Evolutionary conservation across 1,140 invertebrate genomes (phyloP).

Genomic region (Caenorhabditis remanei): DNA sequence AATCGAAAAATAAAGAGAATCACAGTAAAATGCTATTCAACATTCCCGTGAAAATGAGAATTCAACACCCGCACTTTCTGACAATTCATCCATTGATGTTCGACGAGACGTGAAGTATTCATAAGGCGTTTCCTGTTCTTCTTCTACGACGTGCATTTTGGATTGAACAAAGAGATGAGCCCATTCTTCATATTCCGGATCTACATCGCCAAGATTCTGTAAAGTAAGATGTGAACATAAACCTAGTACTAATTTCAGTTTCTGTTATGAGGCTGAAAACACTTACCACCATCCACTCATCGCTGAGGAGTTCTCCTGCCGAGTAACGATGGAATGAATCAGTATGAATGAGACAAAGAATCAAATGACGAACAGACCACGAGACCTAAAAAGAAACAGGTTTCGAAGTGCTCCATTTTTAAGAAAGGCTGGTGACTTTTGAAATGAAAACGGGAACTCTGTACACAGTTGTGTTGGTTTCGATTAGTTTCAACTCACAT

Average conservation of each 20-base stretch:
- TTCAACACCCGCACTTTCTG: constrained; percentile 54
- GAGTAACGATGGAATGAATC: constrained; percentile 60
- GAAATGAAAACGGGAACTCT: not conserved
- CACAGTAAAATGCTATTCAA: not conserved
- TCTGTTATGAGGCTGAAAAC: not conserved
- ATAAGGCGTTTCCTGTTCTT: constrained; percentile 63
- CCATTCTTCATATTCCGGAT: constrained; percentile 65
- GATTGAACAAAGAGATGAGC: constrained; percentile 60
- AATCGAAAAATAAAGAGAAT: not conserved
- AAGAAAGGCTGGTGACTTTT: too few species aligned
- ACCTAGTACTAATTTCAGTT: too few species aligned
- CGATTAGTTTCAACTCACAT: not conserved
- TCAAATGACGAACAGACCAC: constrained; percentile 56
- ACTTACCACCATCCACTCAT: constrained; percentile 62
- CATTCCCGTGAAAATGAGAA: constrained; percentile 34
- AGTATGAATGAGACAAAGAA: constrained; percentile 61
- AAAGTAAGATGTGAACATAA: not conserved
- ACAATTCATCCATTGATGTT: constrained; percentile 65
- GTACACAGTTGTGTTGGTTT: too few species aligned
- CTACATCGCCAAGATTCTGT: constrained; percentile 58
- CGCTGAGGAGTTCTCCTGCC: constrained; percentile 57
- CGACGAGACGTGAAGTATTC: constrained; percentile 67
- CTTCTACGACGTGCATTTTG: constrained; percentile 50
- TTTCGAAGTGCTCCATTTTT: not conserved
- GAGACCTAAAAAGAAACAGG: constrained; percentile 57